Base-by-base conservation (phyloP, 2,113 vertebrate species). In the Nycticebus coucang region DNA sequence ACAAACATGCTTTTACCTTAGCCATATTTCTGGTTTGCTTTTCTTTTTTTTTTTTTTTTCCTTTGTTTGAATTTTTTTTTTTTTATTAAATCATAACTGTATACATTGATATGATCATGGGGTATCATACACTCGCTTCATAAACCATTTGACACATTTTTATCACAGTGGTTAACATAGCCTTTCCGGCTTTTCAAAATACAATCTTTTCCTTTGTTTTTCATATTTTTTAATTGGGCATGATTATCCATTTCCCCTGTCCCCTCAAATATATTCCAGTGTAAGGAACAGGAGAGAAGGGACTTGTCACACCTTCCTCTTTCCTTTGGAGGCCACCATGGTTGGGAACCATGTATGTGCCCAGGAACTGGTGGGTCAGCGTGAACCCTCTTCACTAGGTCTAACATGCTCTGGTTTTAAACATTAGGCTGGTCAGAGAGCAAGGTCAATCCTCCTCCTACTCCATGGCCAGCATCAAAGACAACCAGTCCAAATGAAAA, bases 381-480 rank as follows among this genome's bases (percentile, higher is more conserved):
- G 30, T 30, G 66, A 22, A 80, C 60, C 33, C 84, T 24, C 24
- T 33, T 77, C 45, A 41, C 62, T 85, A 35, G 41, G 1, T 10
- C 81, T 98, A 95, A 98, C 68, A 22, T 62, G 81, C 96, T 98
- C 35, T 97, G 17, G 94, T 97, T 35, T 91, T 97, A 89, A 95
- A 96, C 98, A 98, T 87, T 97, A 99, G 99, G 98, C 89, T 99
- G 99, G 99, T 96, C 98, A 95, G 98, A 97, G 77, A 95, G 90
- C 94, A 97, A 37, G 62, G 89, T 89, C 80, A 97, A 50, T 82
- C 96, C 97, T 11, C 98, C 98, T 0, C 69, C 98, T 74, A 24
- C 95, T 77, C 93, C 98, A 92, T 96, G 97, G 96, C 97, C 98
- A 93, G 95, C 98, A 7, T 98, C 98, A 93, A 98, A 97, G 95